These are phyloP conservation scores for Perithous albicinctus DNA, from an alignment of 2,888 invertebrate genomes.

Conservation along the genomic window DNA sequence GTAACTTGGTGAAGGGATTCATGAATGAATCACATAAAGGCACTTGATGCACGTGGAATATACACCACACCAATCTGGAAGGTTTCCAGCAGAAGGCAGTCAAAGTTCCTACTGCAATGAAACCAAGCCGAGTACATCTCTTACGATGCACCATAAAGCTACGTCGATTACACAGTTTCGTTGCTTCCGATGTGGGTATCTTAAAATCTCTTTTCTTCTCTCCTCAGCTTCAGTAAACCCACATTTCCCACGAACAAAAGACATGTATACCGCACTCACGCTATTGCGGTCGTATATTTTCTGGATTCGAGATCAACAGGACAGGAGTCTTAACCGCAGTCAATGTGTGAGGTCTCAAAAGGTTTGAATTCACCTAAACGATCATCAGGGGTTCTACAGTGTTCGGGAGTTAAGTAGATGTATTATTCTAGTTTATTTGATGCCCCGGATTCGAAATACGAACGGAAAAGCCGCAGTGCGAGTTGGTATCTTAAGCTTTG, in stretches of 20 bases:
- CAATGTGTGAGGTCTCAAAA: constrained; percentile 8
- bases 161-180: background rate
- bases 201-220: background rate
- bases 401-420: constrained; percentile 53
- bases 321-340: background rate
- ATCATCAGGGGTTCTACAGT: constrained; percentile 25
- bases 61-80: background rate
- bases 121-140: background rate
- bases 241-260: constrained; percentile 7
- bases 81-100: background rate
- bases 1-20: background rate
- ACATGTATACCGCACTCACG: no score
- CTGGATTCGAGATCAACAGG: background rate
- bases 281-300: constrained; percentile 20
- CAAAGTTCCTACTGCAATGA: background rate
- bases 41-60: background rate
- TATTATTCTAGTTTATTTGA: constrained; percentile 64
- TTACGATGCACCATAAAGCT: constrained; percentile 5
- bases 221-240: background rate
- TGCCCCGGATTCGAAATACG: constrained; percentile 30
- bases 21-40: background rate
- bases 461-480: constrained; percentile 40
- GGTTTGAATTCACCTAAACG: constrained; percentile 36
- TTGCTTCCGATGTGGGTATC: constrained; percentile 6
- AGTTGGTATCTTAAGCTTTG: constrained; percentile 38